Conservation (phyloP, 1,140 invertebrate species). For the Monochamus saltuarius region DNA sequence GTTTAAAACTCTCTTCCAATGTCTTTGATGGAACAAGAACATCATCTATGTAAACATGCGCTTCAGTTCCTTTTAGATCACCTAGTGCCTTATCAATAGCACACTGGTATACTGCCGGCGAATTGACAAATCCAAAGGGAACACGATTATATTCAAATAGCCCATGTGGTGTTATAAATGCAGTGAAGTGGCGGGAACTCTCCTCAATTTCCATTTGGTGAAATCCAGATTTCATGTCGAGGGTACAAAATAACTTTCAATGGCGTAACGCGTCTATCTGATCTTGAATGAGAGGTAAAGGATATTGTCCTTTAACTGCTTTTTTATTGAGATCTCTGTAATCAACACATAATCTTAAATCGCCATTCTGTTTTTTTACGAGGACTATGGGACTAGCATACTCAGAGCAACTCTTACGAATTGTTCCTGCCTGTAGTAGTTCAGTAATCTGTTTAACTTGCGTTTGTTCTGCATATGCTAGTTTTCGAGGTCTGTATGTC, state of each 20-base stretch:
- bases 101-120: conserved; percentile 36
- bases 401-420: conserved; percentile 44
- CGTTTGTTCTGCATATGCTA: conserved; percentile 24
- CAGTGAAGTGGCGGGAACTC: conserved; percentile 28
- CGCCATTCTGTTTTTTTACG: conserved; percentile 53
- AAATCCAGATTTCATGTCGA: conserved; percentile 47
- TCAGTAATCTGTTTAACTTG: conserved; percentile 43
- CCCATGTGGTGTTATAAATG: conserved; percentile 34
- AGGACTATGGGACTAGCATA: conserved; percentile 53
- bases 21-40: conserved; percentile 41
- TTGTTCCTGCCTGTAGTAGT: conserved; percentile 43
- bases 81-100: conserved; percentile 34
- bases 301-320: conserved; percentile 43
- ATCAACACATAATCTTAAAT: conserved; percentile 50
- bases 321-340: conserved; percentile 54
- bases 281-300: conserved; percentile 36
- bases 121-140: conserved; percentile 40
- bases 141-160: conserved; percentile 37
- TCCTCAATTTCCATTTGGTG: conserved; percentile 28
- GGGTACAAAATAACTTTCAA: conserved; percentile 30
- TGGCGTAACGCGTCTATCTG: conserved; percentile 29
- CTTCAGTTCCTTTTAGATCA: conserved; percentile 25
- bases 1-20: conserved; percentile 31
- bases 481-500: conserved; percentile 18
- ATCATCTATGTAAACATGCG: conserved; percentile 35